Base-by-base conservation (phyloP, 2,113 vertebrate genomes). In the Shinisaurus crocodilurus region DNA sequence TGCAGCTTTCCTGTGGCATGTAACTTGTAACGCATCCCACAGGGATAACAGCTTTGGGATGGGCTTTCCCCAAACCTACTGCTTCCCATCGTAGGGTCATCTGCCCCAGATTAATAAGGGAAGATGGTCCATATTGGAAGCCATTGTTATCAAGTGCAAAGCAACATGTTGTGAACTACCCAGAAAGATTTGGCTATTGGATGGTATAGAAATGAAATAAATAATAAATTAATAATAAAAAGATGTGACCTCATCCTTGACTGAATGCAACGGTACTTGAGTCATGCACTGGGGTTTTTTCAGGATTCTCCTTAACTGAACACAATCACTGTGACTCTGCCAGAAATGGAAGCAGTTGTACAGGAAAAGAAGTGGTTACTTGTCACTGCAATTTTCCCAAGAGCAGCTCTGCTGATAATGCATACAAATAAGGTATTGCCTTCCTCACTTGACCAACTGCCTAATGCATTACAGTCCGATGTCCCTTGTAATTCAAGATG, bases 391-490 rank as follows among this genome's bases (percentile, higher is more conserved):
- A n/a, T 2, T 40, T 50, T 10, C 57, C 20, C 40, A 48, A 50
- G 34, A 88, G 76, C 60, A n/a, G 32, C 40, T 70, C 92, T 87
- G 45, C 1, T 92, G 91, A 74, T 90, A 91, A 81, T 89, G 74
- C 88, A 87, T 92, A 85, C 80, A 85, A 95, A 92, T 87, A 76
- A 93, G 76, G 45, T 72, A 75, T 83, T 92, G 91, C 88, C 80
- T 88, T 23, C 85, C 88, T 63, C 89, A 50, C 3, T 0, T 65
- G 5, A 32, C 92, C 76, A 0, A 3, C 45, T 82, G 6, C 45
- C 60, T 91, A 6, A 60, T 85, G 88, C 87, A 9, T 72, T 89
- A 72, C 6, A 81, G 32, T 5, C 37, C 48, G 29, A 45, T 57
- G 48, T n/a, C 72, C 54, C 65, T 90, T 86, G 6, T 34, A n/a